A percentile compares a stretch with the other conserved stretches of the same genome.
Evolutionary conservation across 2,888 invertebrate species (phyloP).

Genomic region (Pantelozetes paolii): DNA sequence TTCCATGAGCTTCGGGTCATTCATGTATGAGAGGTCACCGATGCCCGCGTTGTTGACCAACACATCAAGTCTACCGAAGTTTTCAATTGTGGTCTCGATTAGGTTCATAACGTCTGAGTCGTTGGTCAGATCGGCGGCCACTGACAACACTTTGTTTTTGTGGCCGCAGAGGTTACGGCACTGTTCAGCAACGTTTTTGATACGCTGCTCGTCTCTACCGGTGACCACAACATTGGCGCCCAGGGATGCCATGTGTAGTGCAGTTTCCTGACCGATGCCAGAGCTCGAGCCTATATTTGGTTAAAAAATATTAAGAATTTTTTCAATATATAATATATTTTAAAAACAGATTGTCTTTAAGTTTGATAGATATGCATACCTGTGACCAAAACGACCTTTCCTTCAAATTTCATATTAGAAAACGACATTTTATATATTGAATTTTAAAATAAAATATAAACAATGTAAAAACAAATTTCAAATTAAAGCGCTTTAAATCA

Average conservation of each 20-base stretch:
- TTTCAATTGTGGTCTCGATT: neutral
- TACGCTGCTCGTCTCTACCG: constrained; percentile 15
- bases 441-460: too few species aligned
- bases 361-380: neutral
- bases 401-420: neutral
- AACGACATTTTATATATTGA: too few species aligned
- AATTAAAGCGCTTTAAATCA: too few species aligned
- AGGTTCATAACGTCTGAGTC: neutral
- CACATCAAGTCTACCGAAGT: neutral
- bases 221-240: constrained; percentile 2
- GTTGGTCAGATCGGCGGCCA: neutral
- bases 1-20: neutral
- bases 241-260: neutral
- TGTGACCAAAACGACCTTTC: constrained; percentile 1
- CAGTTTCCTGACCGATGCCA: constrained; percentile 9
- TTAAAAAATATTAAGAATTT: neutral
- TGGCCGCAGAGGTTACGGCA: neutral
- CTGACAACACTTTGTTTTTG: neutral
- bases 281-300: constrained; percentile 20
- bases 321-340: too few species aligned
- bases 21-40: neutral
- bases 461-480: too few species aligned
- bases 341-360: neutral
- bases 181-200: neutral
- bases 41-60: constrained; percentile 13